Conservation (phyloP, 2,888 invertebrate species). For the Chloromyia formosa region DNA sequence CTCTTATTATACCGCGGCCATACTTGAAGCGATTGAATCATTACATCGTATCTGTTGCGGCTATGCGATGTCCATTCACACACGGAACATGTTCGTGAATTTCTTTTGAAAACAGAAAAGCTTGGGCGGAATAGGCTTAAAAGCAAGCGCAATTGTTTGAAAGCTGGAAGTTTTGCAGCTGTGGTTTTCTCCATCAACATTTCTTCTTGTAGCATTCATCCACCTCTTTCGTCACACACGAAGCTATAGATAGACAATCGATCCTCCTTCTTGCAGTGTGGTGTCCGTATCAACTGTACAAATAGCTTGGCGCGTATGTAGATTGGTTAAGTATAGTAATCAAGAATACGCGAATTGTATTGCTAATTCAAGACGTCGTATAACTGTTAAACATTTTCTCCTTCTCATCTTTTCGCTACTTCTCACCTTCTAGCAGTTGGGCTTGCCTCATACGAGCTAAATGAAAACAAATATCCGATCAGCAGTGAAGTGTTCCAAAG, state of each 20-base stretch:
- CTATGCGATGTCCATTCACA: neutral
- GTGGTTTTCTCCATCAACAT: neutral
- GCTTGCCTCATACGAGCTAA: conserved; percentile 9
- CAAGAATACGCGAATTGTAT: conserved; percentile 43
- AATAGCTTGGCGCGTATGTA: conserved; percentile 15
- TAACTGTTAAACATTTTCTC: conserved; percentile 43
- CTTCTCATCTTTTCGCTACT: conserved; percentile 28
- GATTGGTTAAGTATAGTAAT: conserved; percentile 36
- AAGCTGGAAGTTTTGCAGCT: neutral
- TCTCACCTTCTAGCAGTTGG: conserved; percentile 28
- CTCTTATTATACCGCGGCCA: conserved; percentile 30
- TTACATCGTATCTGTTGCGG: too few relatives aligned
- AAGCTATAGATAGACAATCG: conserved; percentile 4
- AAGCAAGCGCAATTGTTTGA: neutral
- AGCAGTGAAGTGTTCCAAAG: conserved; percentile 1
- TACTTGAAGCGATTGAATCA: neutral
- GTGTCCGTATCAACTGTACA: conserved; percentile 29
- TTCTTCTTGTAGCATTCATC: neutral
- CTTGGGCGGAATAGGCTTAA: neutral
- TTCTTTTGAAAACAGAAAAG: neutral
- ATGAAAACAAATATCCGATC: conserved; percentile 20
- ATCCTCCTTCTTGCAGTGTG: conserved; percentile 8
- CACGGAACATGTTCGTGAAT: neutral
- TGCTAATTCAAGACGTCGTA: conserved; percentile 35
- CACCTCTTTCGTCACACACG: conserved; percentile 37